Base-by-base conservation (phyloP, 2,113 vertebrate species). In the Carassius auratus region DNA sequence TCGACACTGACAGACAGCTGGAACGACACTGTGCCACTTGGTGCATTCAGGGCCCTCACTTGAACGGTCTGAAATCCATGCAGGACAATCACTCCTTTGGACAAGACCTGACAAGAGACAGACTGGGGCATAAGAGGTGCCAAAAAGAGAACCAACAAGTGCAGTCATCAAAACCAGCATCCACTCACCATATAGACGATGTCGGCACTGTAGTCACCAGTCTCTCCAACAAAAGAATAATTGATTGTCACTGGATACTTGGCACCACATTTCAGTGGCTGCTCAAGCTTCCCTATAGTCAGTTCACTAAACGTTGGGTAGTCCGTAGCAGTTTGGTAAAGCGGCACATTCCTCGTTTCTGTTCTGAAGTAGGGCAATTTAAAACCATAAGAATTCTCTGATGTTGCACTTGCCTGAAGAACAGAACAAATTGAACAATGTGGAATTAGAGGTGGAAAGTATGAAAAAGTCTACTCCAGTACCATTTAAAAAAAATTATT, bases 21-120 rank as follows among this genome's bases (percentile, higher is more conserved):
- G 19, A 98, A 91, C 0, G 93, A 89, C 78, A 97, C 3, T 7
- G 88, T 83, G 2, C 95, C 95, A 3, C 91, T 91, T 68, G 55
- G 93, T 94, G 81, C 68, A 80, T 77, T 5, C 19, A 91, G 69
- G 66, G 26, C 84, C 81, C 77, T 75, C 45, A 93, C 77, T 48
- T 5, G 21, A 85, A 96, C 84, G 85, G 83, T 71, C 69, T 92
- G 84, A 82, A 59, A 59, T 21, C 55, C 55, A 59, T 59, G 55
- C 55, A 21, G 55, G 8, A 8, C 17, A 7, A 59, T 59, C 19
- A 59, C 17, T 59, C 55, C 55, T 59, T 7, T 59, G 55, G 55
- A 59, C 1, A 59, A 59, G 7, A 59, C 55, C 55, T 59, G 17
- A 21, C 55, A 59, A 19, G 8, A 21, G 12, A 8, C 15, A 8